Evolutionary conservation across 37 sponge, comb jelly and placozoan species (phyloP).

Genomic region (Bolinopsis microptera): DNA sequence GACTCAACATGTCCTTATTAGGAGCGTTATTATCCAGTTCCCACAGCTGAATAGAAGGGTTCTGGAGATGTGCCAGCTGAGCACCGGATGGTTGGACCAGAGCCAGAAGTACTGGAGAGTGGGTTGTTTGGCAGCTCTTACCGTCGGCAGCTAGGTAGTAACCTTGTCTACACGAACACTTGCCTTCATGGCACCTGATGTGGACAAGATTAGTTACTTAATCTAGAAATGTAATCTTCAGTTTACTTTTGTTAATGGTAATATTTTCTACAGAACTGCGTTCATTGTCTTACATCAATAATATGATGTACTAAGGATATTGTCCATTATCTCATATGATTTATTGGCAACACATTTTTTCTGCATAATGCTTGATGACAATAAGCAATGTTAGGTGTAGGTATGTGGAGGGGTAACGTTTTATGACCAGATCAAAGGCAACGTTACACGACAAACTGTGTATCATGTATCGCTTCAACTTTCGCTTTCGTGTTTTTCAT

Average conservation of each 20-base stretch:
- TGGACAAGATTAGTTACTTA: no score
- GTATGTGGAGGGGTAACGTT: not conserved
- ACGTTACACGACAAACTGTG: no score
- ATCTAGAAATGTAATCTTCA: no score
- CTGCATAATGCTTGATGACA: not conserved
- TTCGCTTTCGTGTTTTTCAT: no score
- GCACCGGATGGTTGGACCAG: not conserved
- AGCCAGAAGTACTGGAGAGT: not conserved
- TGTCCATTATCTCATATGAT: no score
- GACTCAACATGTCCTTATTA: not conserved
- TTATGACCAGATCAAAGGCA: no score
- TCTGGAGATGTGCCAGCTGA: not conserved
- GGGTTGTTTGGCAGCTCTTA: not conserved
- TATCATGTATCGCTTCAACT: no score
- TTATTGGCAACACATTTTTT: not conserved
- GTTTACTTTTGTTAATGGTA: no score
- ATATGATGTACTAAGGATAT: no score
- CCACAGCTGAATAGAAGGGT: not conserved
- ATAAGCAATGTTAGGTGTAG: not conserved
- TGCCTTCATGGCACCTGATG: not conserved
- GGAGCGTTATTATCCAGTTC: not conserved
- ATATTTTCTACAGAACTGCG: no score
- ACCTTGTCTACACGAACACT: not conserved
- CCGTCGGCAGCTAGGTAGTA: not conserved
- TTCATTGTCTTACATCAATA: no score